A percentile compares a stretch with the other conserved stretches of the same genome.
phyloP scores from a whole-genome alignment of 2,888 invertebrate species.

The Falcaria lacertinaria region DNA sequence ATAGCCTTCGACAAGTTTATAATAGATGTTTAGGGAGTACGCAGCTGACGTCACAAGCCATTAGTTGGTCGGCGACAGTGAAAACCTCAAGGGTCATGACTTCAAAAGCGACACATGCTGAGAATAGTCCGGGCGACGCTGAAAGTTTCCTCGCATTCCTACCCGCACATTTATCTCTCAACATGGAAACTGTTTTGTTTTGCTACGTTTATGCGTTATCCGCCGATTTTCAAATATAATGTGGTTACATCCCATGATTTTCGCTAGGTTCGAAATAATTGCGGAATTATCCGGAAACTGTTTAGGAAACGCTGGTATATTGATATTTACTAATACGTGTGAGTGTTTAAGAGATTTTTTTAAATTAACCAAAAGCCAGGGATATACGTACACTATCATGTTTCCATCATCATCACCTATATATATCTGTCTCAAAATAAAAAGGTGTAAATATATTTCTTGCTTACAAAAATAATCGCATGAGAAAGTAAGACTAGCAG shows the following conservation, averaged over 20 bases:
- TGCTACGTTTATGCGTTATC: slow-evolving; percentile 15
- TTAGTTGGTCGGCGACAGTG: slow-evolving; percentile 54
- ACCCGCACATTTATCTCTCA: slow-evolving; percentile 64
- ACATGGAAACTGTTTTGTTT: slow-evolving; percentile 45
- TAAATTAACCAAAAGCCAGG: too few relatives aligned
- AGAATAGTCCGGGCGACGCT: slow-evolving; percentile 53
- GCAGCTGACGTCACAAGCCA: slow-evolving; percentile 54
- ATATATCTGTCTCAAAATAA: too few relatives aligned
- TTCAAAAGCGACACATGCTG: slow-evolving; percentile 61
- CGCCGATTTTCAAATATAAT: not conserved
- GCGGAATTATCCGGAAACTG: too few relatives aligned
- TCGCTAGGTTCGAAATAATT: not conserved
- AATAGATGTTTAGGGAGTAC: slow-evolving; percentile 35
- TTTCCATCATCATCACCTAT: too few relatives aligned
- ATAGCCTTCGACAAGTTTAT: slow-evolving; percentile 33
- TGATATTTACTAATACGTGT: too few relatives aligned
- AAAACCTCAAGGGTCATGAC: slow-evolving; percentile 65
- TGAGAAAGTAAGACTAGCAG: not conserved
- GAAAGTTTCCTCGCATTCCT: slow-evolving; percentile 55
- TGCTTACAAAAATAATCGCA: too few relatives aligned
- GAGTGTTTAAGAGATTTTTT: too few relatives aligned
- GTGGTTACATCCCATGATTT: not conserved
- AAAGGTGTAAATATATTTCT: too few relatives aligned
- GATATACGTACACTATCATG: too few relatives aligned
- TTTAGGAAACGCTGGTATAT: too few relatives aligned